These are phyloP conservation scores for Phenganax stokvisi DNA, from an alignment of 92 coral and sea anemone genomes.

Conservation along the genomic window DNA sequence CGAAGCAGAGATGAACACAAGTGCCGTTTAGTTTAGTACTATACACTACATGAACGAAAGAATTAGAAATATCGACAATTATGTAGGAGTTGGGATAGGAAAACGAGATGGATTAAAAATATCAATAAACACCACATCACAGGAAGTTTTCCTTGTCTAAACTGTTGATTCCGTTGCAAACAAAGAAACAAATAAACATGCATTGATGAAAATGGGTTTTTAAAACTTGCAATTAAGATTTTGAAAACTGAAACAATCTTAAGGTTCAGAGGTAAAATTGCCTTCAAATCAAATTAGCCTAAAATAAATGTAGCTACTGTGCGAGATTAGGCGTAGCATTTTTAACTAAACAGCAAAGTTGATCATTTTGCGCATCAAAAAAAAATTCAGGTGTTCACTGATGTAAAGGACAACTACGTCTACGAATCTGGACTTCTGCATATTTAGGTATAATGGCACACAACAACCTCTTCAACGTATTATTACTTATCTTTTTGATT, in stretches of 20 bases:
- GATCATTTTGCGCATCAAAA: constrained; percentile 2
- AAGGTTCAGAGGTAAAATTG: neutral
- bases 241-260: neutral
- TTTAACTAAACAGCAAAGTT: neutral
- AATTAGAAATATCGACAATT: neutral
- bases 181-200: constrained; percentile 1
- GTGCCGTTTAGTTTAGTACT: constrained; percentile 3
- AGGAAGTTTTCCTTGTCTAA: neutral
- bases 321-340: neutral
- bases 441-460: neutral
- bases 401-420: no score
- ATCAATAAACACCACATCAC: neutral
- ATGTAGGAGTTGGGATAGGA: neutral
- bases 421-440: neutral
- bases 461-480: constrained; percentile 15
- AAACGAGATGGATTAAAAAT: neutral
- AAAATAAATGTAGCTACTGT: no score
- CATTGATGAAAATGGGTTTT: neutral
- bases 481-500: constrained; percentile 27
- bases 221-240: neutral
- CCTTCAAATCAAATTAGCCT: no score
- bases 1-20: constrained; percentile 2
- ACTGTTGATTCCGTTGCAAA: constrained; percentile 16
- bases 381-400: neutral
- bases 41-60: neutral